phyloP scores from a whole-genome alignment of 2,797 vertebrate genomes.

The Mus spretus region DNA sequence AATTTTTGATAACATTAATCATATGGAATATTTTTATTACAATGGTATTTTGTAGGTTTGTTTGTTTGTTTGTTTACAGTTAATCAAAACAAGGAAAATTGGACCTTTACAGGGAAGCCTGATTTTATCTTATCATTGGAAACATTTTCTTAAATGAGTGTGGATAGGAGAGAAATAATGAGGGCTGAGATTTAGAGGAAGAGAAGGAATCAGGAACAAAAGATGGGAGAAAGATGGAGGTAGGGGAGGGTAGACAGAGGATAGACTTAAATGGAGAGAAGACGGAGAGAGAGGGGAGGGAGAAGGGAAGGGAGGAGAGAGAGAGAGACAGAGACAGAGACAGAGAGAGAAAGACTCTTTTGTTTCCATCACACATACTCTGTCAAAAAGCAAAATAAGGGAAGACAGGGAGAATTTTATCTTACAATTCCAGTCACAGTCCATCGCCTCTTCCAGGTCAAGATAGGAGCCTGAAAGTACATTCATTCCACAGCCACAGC shows the following conservation, averaged over 20 bases:
- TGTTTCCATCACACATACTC: background rate
- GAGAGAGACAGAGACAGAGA: background rate
- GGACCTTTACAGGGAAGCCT: background rate
- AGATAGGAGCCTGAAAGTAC: background rate
- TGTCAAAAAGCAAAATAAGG: too few species aligned
- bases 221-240: background rate
- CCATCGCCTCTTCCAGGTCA: background rate
- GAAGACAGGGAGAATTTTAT: background rate
- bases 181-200: background rate
- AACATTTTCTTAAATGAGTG: background rate
- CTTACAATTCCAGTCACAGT: background rate
- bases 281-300: fast-evolving
- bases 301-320: background rate
- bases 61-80: background rate
- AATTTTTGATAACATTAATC: background rate
- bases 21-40: background rate
- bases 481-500: background rate
- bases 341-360: background rate
- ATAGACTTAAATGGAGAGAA: background rate
- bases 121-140: too few species aligned
- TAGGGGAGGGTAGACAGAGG: too few species aligned
- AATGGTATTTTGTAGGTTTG: background rate
- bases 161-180: background rate
- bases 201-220: background rate
- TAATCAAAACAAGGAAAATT: background rate